These are phyloP conservation scores for Leuctra nigra DNA, from an alignment of 2,888 invertebrate genomes.

Conservation along the genomic window DNA sequence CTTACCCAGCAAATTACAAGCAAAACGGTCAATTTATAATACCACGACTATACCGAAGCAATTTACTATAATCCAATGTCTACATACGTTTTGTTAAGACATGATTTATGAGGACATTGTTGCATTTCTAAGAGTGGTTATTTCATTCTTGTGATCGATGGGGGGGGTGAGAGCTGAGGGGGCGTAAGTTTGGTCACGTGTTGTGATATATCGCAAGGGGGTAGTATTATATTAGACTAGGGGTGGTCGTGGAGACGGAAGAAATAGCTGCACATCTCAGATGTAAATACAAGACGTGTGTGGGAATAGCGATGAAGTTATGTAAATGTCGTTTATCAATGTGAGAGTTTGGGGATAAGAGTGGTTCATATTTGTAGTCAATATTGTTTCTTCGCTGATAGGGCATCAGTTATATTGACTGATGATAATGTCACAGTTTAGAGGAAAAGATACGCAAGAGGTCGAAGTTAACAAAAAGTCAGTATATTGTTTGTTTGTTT, in stretches of 20 bases:
- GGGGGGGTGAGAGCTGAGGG: conserved; percentile 6
- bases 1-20: background rate
- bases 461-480: too few relatives aligned
- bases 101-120: conserved; percentile 7
- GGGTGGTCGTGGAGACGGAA: background rate
- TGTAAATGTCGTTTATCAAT: too few relatives aligned
- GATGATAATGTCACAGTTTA: too few relatives aligned
- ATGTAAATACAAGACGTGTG: too few relatives aligned
- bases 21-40: background rate
- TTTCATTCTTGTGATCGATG: conserved; percentile 15
- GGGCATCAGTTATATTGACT: too few relatives aligned
- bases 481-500: too few relatives aligned
- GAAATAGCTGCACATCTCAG: conserved; percentile 12
- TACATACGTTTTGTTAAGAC: background rate
- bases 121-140: conserved; percentile 2
- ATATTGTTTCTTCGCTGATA: too few relatives aligned
- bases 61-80: conserved; percentile 2
- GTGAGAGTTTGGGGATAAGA: too few relatives aligned
- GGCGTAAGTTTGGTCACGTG: conserved; percentile 10
- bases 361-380: too few relatives aligned
- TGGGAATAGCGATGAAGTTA: too few relatives aligned
- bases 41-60: background rate
- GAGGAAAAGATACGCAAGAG: too few relatives aligned
- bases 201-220: background rate
- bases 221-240: conserved; percentile 3